Percentiles rank a stretch among this genome's conserved stretches.
These are phyloP conservation scores for Hyalella azteca DNA, from an alignment of 2,888 invertebrate species.

Conservation along the genomic window DNA sequence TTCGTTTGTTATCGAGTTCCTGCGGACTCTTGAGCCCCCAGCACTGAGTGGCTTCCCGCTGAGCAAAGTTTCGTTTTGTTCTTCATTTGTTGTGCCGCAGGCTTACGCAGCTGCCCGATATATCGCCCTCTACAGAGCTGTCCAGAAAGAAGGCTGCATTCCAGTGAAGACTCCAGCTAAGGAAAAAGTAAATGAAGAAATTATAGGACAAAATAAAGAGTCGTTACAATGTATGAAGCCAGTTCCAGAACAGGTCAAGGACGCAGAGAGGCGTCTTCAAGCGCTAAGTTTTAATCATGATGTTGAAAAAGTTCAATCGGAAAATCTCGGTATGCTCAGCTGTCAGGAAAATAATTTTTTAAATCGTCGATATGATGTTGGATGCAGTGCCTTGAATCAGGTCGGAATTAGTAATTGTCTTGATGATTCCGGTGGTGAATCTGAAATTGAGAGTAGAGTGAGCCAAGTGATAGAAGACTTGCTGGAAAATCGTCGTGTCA, in stretches of 20 bases:
- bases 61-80: slow-evolving; percentile 76
- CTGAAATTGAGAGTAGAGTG: slow-evolving; percentile 8
- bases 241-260: neutral
- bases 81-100: slow-evolving; percentile 79
- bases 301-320: neutral
- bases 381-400: neutral
- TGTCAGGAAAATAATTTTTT: too few relatives aligned
- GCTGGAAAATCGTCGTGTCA: neutral
- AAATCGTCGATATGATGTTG: neutral
- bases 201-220: too few relatives aligned
- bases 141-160: slow-evolving; percentile 31
- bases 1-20: slow-evolving; percentile 81
- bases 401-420: too few relatives aligned
- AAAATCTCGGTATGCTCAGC: neutral
- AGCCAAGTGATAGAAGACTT: slow-evolving; percentile 20
- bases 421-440: neutral
- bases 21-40: slow-evolving; percentile 75
- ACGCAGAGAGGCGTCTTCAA: neutral
- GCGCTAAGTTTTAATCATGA: neutral
- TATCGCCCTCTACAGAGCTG: slow-evolving; percentile 78
- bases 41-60: slow-evolving; percentile 74
- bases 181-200: too few relatives aligned
- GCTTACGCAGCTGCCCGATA: slow-evolving; percentile 85
- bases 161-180: neutral
- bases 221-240: too few relatives aligned